Conservation (phyloP, 2,113 vertebrate species). For the Orthochromis malagaraziensis region DNA sequence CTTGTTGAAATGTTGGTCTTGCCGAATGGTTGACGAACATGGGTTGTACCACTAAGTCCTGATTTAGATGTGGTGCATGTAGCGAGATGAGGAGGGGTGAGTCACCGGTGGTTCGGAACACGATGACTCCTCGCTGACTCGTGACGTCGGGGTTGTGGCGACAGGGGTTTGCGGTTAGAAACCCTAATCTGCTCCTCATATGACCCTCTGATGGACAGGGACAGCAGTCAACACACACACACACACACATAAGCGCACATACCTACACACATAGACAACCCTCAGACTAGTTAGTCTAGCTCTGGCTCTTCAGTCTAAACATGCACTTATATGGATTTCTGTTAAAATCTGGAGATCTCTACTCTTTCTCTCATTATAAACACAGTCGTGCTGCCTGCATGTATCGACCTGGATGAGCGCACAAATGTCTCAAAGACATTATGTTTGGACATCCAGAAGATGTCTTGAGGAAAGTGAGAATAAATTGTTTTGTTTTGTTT, state of each 20-base stretch:
- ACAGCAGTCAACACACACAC: conserved; percentile 52
- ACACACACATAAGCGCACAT: neutral
- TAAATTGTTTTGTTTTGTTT: neutral
- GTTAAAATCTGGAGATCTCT: conserved; percentile 19
- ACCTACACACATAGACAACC: conserved; percentile 1
- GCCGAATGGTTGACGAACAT: neutral
- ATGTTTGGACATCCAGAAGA: neutral
- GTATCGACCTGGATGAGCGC: neutral
- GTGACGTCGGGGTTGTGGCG: conserved; percentile 47
- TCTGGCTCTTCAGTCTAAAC: conserved; percentile 44
- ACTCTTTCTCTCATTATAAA: conserved; percentile 32
- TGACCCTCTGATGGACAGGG: conserved; percentile 68
- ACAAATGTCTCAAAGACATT: neutral
- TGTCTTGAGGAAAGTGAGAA: neutral
- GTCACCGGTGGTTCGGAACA: conserved; percentile 33
- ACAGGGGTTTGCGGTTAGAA: conserved; percentile 68
- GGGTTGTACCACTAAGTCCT: conserved; percentile 12
- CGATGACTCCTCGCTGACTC: conserved; percentile 42
- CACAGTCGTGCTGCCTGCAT: neutral
- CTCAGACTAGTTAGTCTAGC: conserved; percentile 34
- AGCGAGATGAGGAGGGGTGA: conserved; percentile 21
- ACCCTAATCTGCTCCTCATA: conserved; percentile 71
- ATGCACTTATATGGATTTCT: conserved; percentile 56
- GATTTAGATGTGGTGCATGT: conserved; percentile 27
- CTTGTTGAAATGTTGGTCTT: neutral